A percentile compares a stretch with the other conserved stretches of the same genome.
These are phyloP conservation scores for Arbacia lixula DNA, from an alignment of 53 echinoderm and acorn worm species.

Conservation along the genomic window DNA sequence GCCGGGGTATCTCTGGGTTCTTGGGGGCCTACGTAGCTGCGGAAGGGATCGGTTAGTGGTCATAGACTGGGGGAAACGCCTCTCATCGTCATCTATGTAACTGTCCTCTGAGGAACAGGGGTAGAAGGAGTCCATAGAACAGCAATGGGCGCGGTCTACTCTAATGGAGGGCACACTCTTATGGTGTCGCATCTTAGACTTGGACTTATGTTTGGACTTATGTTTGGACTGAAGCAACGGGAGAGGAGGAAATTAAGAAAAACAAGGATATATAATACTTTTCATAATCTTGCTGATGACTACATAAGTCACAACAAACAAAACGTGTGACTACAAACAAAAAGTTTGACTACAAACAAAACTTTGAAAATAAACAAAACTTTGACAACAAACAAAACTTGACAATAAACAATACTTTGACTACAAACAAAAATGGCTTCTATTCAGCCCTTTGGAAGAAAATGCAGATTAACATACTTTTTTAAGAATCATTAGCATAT, in stretches of 20 bases:
- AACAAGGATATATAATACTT: slow-evolving; percentile 9
- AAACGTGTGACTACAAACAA: no score
- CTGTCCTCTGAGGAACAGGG: slow-evolving; percentile 34
- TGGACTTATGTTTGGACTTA: slow-evolving; percentile 21
- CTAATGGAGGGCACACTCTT: slow-evolving; percentile 20
- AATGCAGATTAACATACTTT: no score
- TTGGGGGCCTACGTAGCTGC: slow-evolving; percentile 13
- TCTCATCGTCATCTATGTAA: not conserved
- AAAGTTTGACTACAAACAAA: no score
- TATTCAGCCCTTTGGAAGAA: no score
- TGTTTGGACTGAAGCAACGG: slow-evolving; percentile 9
- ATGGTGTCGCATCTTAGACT: not conserved
- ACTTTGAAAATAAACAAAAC: no score
- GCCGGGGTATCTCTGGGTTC: not conserved
- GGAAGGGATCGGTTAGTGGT: not conserved
- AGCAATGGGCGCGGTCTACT: slow-evolving; percentile 31
- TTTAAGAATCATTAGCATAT: no score
- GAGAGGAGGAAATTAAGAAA: slow-evolving; percentile 6
- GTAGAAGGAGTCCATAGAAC: slow-evolving; percentile 2
- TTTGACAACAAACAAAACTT: no score
- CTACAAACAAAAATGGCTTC: no score
- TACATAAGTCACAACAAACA: no score
- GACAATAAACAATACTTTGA: no score
- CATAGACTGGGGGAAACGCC: not conserved
- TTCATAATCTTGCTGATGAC: not conserved